Evolutionary conservation across 2,113 vertebrate genomes (phyloP).

Genomic region (Equus przewalskii): DNA sequence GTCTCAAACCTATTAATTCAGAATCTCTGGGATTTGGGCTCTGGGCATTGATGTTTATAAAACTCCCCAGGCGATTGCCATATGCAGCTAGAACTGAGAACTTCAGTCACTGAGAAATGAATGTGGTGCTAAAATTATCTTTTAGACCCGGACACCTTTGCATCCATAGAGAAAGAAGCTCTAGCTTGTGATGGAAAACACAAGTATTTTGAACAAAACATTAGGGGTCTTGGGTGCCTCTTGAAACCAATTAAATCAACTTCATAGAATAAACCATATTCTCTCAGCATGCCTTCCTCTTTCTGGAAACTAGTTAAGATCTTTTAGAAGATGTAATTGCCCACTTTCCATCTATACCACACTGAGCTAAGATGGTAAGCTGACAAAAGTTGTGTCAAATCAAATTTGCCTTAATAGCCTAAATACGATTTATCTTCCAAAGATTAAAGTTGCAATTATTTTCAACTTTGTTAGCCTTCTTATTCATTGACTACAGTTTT

Average conservation of each 20-base stretch:
- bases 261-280: not conserved
- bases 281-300: not conserved
- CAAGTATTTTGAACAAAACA: conserved; percentile 5
- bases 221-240: not conserved
- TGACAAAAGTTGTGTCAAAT: not conserved
- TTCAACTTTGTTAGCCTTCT: not conserved
- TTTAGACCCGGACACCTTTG: not conserved
- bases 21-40: not conserved
- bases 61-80: not conserved
- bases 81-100: not conserved
- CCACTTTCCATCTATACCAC: not conserved
- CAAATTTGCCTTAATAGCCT: not conserved
- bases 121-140: not conserved
- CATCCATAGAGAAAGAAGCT: not conserved
- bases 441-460: not conserved
- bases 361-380: conserved; percentile 25
- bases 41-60: not conserved
- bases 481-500: not conserved
- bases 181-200: not conserved
- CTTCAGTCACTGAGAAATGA: not conserved
- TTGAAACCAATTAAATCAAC: conserved; percentile 10
- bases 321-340: not conserved
- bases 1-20: not conserved
- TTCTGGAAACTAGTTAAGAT: not conserved
- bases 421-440: not conserved